A percentile compares a stretch with the other conserved stretches of the same genome.
These are phyloP conservation scores for Littorina saxatilis DNA, from an alignment of 1,140 invertebrate genomes.

Conservation along the genomic window DNA sequence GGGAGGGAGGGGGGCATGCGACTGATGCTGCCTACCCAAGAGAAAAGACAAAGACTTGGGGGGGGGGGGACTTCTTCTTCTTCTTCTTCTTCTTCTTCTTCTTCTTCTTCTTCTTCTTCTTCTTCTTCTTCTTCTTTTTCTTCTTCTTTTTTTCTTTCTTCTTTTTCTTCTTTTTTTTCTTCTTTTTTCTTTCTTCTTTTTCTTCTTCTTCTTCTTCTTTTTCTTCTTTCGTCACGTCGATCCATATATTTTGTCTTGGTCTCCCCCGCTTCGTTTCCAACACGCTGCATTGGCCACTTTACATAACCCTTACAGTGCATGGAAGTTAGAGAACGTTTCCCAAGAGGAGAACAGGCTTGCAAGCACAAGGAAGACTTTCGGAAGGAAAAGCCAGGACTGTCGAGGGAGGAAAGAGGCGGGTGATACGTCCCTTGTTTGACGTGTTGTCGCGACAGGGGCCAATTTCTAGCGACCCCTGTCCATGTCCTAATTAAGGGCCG, in stretches of 20 bases:
- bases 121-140: conserved; percentile 21
- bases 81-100: background rate
- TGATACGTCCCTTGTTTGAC: no score
- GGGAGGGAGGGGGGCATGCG: no score
- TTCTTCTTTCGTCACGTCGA: background rate
- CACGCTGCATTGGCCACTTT: no score
- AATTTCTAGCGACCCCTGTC: no score
- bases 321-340: no score
- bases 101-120: conserved; percentile 6
- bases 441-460: no score
- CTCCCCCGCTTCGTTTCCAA: background rate
- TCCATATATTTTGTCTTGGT: background rate
- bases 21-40: no score
- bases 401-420: background rate
- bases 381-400: background rate
- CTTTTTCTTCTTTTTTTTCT: background rate
- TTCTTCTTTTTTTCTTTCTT: conserved; percentile 2
- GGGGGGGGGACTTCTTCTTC: no score
- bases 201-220: background rate
- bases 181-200: background rate
- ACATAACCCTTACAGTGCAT: no score
- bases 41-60: no score
- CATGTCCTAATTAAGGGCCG: no score
- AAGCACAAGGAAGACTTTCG: background rate
- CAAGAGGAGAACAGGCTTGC: no score